These are phyloP conservation scores for Meghimatium bilineatum DNA, from an alignment of 2,888 invertebrate species.

Conservation along the genomic window DNA sequence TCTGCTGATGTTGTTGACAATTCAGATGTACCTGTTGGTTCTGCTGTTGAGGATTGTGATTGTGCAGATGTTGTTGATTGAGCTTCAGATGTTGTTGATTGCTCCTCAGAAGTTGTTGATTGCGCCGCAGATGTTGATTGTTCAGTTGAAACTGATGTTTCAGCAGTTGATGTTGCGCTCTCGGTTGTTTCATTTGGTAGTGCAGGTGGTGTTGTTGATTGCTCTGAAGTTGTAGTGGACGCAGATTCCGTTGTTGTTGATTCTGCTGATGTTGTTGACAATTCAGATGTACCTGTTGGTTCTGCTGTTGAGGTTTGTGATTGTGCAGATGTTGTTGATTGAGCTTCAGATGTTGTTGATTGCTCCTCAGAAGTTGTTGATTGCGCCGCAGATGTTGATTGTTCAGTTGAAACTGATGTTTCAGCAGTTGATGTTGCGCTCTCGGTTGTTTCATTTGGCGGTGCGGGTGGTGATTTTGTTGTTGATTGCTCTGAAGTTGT, in stretches of 20 bases:
- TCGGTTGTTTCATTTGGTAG: too few species aligned
- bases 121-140: neutral
- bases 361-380: neutral
- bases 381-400: neutral
- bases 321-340: neutral
- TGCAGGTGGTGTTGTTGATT: neutral
- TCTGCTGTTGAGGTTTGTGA: neutral
- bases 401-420: too few species aligned
- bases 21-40: neutral
- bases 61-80: neutral
- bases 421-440: neutral
- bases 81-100: neutral
- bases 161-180: neutral
- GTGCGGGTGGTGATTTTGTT: neutral
- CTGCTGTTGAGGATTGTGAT: neutral
- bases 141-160: neutral
- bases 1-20: slow-evolving; percentile 8
- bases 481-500: neutral
- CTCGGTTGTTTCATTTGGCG: neutral
- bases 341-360: slow-evolving; percentile 3
- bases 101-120: neutral
- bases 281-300: neutral
- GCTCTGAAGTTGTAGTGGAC: neutral
- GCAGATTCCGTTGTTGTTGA: neutral
- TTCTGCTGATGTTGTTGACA: neutral